Evolutionary conservation across 2,113 vertebrate species (phyloP), one percentile per base, ranked within the genome.

Genomic region (Ochotona princeps): DNA sequence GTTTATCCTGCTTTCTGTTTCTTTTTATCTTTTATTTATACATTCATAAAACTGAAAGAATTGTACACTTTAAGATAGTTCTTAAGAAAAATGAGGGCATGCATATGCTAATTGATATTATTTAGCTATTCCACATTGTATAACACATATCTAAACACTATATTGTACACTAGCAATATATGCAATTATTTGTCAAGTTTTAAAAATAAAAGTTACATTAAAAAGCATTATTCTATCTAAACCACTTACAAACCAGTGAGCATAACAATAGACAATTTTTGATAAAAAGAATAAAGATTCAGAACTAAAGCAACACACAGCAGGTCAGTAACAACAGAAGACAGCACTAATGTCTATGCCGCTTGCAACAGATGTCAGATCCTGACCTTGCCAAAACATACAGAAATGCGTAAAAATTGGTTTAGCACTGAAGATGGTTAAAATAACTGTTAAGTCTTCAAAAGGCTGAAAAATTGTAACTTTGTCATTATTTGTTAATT

Each of bases 281-380:
- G 73, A 90, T 86, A 8, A 88, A 92, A 76, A 67, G 38, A 84
- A 21, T 65, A 26, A 87, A 90, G 78, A 32, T 83, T 66, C 23
- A n/a, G 28, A 95, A 60, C 67, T 91, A 92, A 88, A 28, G 17
- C n/a, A 90, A 83, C 8, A 75, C 73, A 90, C 38, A 83, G 86
- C 75, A 86, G 76, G 35, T 80, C 49, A 95, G 28, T 88, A 75
- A 86, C 86, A 96, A 60, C 61, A 74, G 93, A 94, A 83, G 25
- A 80, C 17, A 79, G 57, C 70, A 63, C 20, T 80, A 47, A 67
- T 69, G 63, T 80, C 72, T n/a, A 2, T 60, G 54, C 49, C 73
- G 91, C 65, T 49, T 44, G 30, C 67, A 60, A 47, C 79, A 91
- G 65, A 86, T 65, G 75, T 73, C 91, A 93, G 83, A 67, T 49